Conservation (phyloP, 2,113 vertebrate genomes). For the Lontra canadensis region DNA sequence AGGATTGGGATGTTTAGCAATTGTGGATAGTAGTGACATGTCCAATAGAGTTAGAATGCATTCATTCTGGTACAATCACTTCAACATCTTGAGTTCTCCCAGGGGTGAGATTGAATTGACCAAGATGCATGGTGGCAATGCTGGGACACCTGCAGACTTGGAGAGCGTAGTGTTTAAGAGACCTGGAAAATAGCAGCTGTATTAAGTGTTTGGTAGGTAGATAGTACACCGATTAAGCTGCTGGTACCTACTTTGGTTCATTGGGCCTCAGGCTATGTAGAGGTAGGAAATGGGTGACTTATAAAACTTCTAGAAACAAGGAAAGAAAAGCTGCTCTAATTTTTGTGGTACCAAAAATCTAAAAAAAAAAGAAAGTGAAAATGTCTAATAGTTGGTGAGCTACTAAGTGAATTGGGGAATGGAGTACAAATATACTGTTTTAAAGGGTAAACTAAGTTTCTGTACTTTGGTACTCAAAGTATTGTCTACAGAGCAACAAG, state of each 20-base stretch:
- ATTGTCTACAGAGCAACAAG: not conserved
- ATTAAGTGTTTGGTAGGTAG: not conserved
- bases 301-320: not conserved
- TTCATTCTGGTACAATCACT: not conserved
- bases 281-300: not conserved
- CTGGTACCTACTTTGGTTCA: not conserved
- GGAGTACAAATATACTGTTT: not conserved
- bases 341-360: not conserved
- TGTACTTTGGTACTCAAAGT: accelerated
- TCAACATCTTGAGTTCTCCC: not conserved
- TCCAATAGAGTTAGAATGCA: not conserved
- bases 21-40: not conserved
- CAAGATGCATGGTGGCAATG: too few relatives aligned
- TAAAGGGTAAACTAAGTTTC: not conserved
- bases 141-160: not conserved
- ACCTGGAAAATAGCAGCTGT: not conserved
- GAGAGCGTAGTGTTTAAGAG: not conserved
- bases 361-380: not conserved
- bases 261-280: not conserved
- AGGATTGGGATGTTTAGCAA: not conserved
- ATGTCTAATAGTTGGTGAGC: not conserved
- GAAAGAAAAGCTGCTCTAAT: not conserved
- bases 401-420: not conserved
- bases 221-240: not conserved
- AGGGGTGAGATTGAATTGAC: not conserved